Evolutionary conservation across 2,797 vertebrate species (phyloP), one percentile per base, ranked within the genome.

Genomic region (Pseudochirops corinnae): DNA sequence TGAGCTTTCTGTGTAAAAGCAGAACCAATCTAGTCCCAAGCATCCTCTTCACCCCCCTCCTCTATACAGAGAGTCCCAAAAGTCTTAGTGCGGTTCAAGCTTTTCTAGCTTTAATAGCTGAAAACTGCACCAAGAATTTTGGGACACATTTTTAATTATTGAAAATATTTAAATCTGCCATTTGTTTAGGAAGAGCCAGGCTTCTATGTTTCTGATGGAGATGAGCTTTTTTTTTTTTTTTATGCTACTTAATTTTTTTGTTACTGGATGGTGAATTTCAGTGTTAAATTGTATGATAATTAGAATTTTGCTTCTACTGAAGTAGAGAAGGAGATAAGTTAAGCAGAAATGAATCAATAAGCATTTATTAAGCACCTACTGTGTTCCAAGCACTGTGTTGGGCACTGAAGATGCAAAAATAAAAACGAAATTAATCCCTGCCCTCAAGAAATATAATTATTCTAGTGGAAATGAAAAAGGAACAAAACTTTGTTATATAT

Each of bases 261-360:
- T 87, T 11, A 87, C 21, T 87, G 39, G 3, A 0, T 87, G 39
- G 24, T 31, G 13, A 90, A 50, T 92, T 95, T 95, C 92, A 67
- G 55, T 87, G 31, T 95, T 91, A 94, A 93, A 95, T 96, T 56
- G 93, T 92, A 95, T 93, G 46, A 52, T 95, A 91, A 95, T 96
- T 93, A 96, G 33, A 90, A 55, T 95, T 46, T 62, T 94, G 46
- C 50, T 95, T n/a, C 92, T 95, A 21, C 14, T 82, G n/a, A 87
- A 46, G 9, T 46, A 50, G 24, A 50, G 9, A 0, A 50, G 67
- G 16, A 24, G 29, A 12, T 6, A 28, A 5, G 24, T 18, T 87
- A 87, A 87, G 39, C 21, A 50, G 39, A 87, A 50, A 87, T 87
- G 3, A 26, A 87, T 50, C 21, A 87, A 18, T 2, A 46, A 87